Conservation (phyloP, 2,113 vertebrate genomes). For the Atlantisia rogersi region DNA sequence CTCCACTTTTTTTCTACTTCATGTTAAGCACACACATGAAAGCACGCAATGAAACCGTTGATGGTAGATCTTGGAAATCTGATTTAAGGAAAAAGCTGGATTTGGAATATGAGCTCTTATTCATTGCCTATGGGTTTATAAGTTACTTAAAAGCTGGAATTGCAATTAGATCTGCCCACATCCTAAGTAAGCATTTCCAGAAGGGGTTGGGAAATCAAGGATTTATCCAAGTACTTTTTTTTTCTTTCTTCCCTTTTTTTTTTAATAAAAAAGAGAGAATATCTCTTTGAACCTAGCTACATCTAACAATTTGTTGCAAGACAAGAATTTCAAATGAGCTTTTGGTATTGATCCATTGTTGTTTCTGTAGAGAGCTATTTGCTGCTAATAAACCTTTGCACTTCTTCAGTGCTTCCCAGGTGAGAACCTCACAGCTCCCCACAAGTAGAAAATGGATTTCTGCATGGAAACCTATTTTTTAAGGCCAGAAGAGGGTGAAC, state of each 20-base stretch:
- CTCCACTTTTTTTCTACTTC: not conserved
- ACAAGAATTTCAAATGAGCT: not conserved
- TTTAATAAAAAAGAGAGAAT: not conserved
- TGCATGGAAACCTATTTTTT: not conserved
- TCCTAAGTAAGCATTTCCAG: not conserved
- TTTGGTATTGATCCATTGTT: not conserved
- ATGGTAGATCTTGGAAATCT: not conserved
- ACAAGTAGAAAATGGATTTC: not conserved
- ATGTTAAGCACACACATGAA: not conserved
- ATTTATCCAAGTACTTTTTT: not conserved
- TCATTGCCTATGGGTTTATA: not conserved
- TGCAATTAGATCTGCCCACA: not conserved
- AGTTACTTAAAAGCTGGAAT: not conserved
- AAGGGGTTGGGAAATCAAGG: accelerated
- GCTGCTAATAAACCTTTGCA: not conserved
- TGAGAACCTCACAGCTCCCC: not conserved
- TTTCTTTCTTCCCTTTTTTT: not conserved
- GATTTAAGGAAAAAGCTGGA: not conserved
- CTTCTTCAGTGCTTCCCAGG: not conserved
- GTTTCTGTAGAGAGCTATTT: not conserved
- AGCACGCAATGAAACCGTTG: not conserved
- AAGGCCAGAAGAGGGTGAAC: not conserved
- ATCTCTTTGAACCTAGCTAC: not conserved
- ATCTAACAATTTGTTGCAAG: not conserved
- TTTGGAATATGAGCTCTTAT: not conserved